Evolutionary conservation across 2,888 invertebrate species (phyloP).

Genomic region (Torymus auratus): DNA sequence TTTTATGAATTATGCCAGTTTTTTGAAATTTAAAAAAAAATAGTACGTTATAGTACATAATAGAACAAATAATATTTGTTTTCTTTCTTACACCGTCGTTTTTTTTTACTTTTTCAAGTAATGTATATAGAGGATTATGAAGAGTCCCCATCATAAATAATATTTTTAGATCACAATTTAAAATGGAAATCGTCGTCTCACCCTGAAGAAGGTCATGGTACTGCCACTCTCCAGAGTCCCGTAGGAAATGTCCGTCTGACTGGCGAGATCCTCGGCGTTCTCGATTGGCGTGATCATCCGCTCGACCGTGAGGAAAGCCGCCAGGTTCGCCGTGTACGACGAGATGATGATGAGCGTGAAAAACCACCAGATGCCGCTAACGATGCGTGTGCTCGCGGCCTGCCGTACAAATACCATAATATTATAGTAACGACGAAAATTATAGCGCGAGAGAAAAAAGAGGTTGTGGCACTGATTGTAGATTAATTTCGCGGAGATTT

Average conservation of each 20-base stretch:
- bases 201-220: constrained; percentile 92
- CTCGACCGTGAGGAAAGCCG: constrained; percentile 93
- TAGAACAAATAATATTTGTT: no score
- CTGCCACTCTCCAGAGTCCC: constrained; percentile 90
- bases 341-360: constrained; percentile 94
- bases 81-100: no score
- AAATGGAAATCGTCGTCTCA: constrained; percentile 67
- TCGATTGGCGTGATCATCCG: constrained; percentile 92
- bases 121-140: no score
- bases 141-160: no score
- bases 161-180: no score
- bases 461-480: no score
- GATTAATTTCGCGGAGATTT: no score
- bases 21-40: no score
- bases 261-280: constrained; percentile 89
- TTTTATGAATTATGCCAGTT: no score
- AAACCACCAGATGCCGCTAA: constrained; percentile 94
- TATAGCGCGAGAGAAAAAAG: no score
- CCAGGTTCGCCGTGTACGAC: constrained; percentile 94
- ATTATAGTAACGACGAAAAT: neutral
- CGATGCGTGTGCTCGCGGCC: constrained; percentile 87
- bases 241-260: constrained; percentile 89
- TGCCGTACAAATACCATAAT: constrained; percentile 63
- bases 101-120: no score
- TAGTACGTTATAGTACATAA: no score